phyloP scores from a whole-genome alignment of 2,888 invertebrate species.

The Halictus quadricinctus region DNA sequence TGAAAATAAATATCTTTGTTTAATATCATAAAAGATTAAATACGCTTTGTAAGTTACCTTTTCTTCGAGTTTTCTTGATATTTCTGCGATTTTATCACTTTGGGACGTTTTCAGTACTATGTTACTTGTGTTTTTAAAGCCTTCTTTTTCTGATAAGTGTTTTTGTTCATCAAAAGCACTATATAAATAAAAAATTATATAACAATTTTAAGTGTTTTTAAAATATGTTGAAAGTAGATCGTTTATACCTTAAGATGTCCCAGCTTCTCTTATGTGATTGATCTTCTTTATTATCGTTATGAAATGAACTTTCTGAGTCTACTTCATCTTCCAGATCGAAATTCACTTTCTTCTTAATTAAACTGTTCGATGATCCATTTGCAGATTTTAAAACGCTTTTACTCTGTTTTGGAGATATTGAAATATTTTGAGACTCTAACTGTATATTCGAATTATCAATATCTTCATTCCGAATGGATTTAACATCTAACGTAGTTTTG shows the following conservation, averaged over 20 bases:
- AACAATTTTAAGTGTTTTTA: background rate
- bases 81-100: conserved; percentile 84
- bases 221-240: conserved; percentile 7
- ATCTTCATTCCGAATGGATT: conserved; percentile 41
- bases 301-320: conserved; percentile 63
- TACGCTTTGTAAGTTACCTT: conserved; percentile 79
- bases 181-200: conserved; percentile 48
- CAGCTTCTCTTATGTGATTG: conserved; percentile 83
- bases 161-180: conserved; percentile 83
- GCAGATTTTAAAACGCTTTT: conserved; percentile 85
- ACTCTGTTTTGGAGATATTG: conserved; percentile 76
- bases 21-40: background rate
- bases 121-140: conserved; percentile 64
- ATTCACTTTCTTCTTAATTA: conserved; percentile 87
- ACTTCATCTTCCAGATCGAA: conserved; percentile 84
- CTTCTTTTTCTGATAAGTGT: conserved; percentile 69
- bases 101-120: conserved; percentile 83
- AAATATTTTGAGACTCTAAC: conserved; percentile 56
- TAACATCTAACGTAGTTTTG: background rate
- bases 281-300: conserved; percentile 55
- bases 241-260: conserved; percentile 84
- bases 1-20: conserved; percentile 55
- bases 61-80: conserved; percentile 84
- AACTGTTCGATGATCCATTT: conserved; percentile 84
- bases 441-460: conserved; percentile 54